Evolutionary conservation across 1,140 invertebrate genomes (phyloP), one percentile per base, ranked within the genome.

Genomic region (Orius insidiosus): DNA sequence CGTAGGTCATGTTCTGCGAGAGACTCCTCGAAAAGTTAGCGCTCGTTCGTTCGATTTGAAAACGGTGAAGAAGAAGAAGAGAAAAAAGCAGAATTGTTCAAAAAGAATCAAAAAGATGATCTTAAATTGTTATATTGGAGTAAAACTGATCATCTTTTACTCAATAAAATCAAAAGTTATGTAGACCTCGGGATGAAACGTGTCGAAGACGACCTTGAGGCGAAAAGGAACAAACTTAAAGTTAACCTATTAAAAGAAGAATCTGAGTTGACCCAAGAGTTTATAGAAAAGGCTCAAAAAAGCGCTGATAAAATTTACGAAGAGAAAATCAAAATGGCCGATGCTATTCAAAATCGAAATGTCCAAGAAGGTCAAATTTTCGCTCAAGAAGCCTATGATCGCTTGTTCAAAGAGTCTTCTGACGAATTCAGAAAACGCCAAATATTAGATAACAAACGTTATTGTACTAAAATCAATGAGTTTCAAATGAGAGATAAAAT

Each of bases 401-500:
- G 31, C 4, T 10, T 6, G 4, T 10, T 3, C 6, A 42, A 14
- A 42, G 40, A 42, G 8, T 24, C 19, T 42, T 42, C 40, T 11
- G 15, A 24, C n/a, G 6, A 42, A 19, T 14, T 18, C 8, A 42
- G 14, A 24, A 14, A 18, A 24, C 2, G 14, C 10, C 10, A 24
- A 19, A 42, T 16, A 10, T n/a, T 18, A 5, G 14, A 11, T 8
- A 42, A 18, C 10, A 16, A 14, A 24, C 3, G 19, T 2, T 16
- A 42, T n/a, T 10, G 18, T 11, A 24, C 40, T n/a, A 24, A 42
- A 19, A 19, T 42, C 11, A 16, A 42, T 5, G 31, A 24, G 13
- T 10, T 24, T 18, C 40, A 42, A 14, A 42, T 42, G 4, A 24
- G 40, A 24, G 40, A 42, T n/a, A 42, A 42, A 42, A 42, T 19